Evolutionary conservation across 2,113 vertebrate species (phyloP), one percentile per base, ranked within the genome.

Genomic region (Hippocampus abdominalis): DNA sequence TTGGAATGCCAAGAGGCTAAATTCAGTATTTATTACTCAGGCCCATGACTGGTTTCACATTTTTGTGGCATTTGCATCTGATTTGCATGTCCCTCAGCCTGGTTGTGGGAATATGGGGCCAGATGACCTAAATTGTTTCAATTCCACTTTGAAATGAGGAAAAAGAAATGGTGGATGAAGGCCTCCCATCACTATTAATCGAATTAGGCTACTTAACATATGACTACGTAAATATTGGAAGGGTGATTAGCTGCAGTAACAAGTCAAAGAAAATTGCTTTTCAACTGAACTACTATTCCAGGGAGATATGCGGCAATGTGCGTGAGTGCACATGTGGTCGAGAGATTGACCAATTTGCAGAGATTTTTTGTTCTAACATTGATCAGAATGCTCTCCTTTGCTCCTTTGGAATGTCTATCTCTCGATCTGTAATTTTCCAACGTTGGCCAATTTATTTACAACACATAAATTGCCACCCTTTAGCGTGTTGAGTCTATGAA

Each of bases 1-100:
- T 87, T 79, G 85, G 79, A 90, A 87, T 87, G 91, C 85, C 88
- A 91, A 87, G 88, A 92, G 91, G 91, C 88, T 91, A 91, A 91
- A 91, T 88, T 91, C 88, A 86, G 79, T 87, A 85, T 93, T 91
- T 91, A 91, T 91, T 91, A 88, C 82, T 70, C 56, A n/a, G 75
- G 75, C 74, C 83, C 72, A 85, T 87, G 85, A 90, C 90, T 86
- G 86, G 87, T 90, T 91, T 89, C 80, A 78, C 83, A 87, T 89
- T 86, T 87, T 57, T 74, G 27, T 81, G 44, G 71, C 76, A 90
- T 91, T 91, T 92, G 88, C 91, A 87, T 89, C 78, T 90, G 77
- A 90, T 92, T 92, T 92, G 86, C 90, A 91, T 91, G 76, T 83
- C 83, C 78, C 83, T 80, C 69, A 54, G 79, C 87, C 85, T 85